Conservation (phyloP, 2,888 invertebrate genomes). For the Axea sp. region DNA sequence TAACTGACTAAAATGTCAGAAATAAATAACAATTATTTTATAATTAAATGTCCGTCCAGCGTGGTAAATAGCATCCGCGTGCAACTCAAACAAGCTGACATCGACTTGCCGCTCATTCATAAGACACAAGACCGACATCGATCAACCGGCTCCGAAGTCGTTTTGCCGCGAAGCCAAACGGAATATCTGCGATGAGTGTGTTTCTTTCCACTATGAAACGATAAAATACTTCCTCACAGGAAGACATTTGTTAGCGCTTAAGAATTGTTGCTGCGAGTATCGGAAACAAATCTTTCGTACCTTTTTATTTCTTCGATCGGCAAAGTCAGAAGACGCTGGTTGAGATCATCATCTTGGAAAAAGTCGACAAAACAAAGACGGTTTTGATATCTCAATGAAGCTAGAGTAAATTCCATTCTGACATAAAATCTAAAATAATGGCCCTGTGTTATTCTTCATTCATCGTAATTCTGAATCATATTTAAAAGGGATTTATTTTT, state of each 20-base stretch:
- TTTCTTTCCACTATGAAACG: slow-evolving; percentile 40
- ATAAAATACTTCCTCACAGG: slow-evolving; percentile 49
- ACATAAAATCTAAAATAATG: slow-evolving; percentile 5
- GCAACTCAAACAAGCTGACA: slow-evolving; percentile 70
- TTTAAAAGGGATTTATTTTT: too few relatives aligned
- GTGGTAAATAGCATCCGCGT: slow-evolving; percentile 68
- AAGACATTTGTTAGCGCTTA: slow-evolving; percentile 48
- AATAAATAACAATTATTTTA: slow-evolving; percentile 77
- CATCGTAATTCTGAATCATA: too few relatives aligned
- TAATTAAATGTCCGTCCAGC: slow-evolving; percentile 70
- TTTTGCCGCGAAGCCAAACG: slow-evolving; percentile 29
- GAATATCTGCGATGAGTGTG: slow-evolving; percentile 37
- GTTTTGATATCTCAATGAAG: slow-evolving; percentile 35
- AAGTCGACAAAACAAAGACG: slow-evolving; percentile 22
- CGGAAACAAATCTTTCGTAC: slow-evolving; percentile 40
- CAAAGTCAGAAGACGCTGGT: slow-evolving; percentile 6
- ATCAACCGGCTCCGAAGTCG: slow-evolving; percentile 68
- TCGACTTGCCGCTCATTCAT: slow-evolving; percentile 73
- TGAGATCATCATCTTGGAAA: slow-evolving; percentile 35
- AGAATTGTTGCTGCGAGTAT: slow-evolving; percentile 42
- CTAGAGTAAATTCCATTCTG: slow-evolving; percentile 12
- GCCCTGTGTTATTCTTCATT: background rate
- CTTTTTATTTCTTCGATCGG: slow-evolving; percentile 21
- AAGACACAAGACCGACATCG: slow-evolving; percentile 74
- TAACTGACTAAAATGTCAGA: slow-evolving; percentile 66